phyloP scores from a whole-genome alignment of 2,888 invertebrate genomes.

The Lacanobia wlatinum region DNA sequence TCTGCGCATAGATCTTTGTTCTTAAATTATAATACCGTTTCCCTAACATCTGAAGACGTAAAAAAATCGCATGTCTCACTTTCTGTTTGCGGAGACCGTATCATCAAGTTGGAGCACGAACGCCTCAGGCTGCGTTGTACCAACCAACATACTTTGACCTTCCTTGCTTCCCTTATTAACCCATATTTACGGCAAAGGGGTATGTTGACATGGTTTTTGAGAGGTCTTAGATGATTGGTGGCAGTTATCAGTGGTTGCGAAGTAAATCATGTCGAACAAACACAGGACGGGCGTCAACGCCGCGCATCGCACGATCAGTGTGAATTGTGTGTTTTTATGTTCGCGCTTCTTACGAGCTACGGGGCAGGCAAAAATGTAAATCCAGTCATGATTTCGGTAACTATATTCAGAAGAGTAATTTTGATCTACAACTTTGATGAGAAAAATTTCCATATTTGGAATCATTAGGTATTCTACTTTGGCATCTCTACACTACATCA shows the following conservation, averaged over 20 bases:
- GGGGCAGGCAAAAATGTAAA: slow-evolving; percentile 31
- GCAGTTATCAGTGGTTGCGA: slow-evolving; percentile 59
- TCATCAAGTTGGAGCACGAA: slow-evolving; percentile 82
- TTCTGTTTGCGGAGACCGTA: slow-evolving; percentile 81
- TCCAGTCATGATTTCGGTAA: background rate
- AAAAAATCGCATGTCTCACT: slow-evolving; percentile 67
- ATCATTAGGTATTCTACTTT: background rate
- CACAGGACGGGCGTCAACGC: slow-evolving; percentile 66
- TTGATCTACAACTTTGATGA: background rate
- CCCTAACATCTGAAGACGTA: slow-evolving; percentile 71
- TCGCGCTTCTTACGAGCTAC: slow-evolving; percentile 44
- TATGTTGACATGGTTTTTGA: slow-evolving; percentile 46
- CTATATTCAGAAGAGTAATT: background rate
- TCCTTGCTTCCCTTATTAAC: slow-evolving; percentile 55
- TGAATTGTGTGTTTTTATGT: slow-evolving; percentile 60
- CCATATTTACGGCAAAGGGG: slow-evolving; percentile 33
- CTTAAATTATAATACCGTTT: slow-evolving; percentile 45
- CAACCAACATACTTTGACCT: slow-evolving; percentile 73
- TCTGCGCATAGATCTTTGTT: slow-evolving; percentile 24
- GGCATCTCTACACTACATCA: background rate
- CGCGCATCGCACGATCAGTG: slow-evolving; percentile 67
- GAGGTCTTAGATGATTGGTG: slow-evolving; percentile 62
- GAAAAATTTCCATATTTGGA: background rate
- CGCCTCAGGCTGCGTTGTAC: slow-evolving; percentile 77
- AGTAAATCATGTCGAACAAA: slow-evolving; percentile 70